Evolutionary conservation across 1,140 invertebrate genomes (phyloP), one percentile per base, ranked within the genome.

Genomic region (Probaryconus sp.): DNA sequence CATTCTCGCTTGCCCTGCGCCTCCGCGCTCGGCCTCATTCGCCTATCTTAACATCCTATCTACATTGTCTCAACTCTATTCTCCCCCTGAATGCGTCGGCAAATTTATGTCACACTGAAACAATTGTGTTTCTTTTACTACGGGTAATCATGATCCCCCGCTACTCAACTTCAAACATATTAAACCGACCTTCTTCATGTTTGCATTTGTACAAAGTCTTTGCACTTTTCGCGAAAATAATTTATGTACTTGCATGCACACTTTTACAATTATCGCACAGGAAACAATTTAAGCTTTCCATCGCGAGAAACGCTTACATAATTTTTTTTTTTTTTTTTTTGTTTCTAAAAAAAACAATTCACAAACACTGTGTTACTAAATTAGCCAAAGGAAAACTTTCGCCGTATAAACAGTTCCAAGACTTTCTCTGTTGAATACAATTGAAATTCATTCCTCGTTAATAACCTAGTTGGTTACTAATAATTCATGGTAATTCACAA

Each of bases 21-120:
- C 48, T 53, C 37, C 33, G 33, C 51, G 35, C 2, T 45, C 13
- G 42, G 37, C 53, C 51, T 73, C 58, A 68, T 55, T 77, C 78
- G 70, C 56, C 78, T 86, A 87, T 87, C 85, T 86, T 81, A 85
- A 85, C 78, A 80, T 76, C 77, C 79, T 43, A 87, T 87, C 85
- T 85, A 85, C 83, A 84, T 86, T 85, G 85, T 85, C 84, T 85
- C 77, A 73, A 65, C 69, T 81, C 78, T 68, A 71, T 72, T 83
- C 77, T 30, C 31, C 53, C 43, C 21, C 11, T 42, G 42, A 58
- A 60, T 45, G 45, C 53, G 45, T 64, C 53, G 43, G 35, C 30
- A 72, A 79, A 75, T 83, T 83, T 81, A 81, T 79, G 78, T 77
- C 35, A 30, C 67, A 61, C 45, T 60, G 60, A 73, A 81, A 77